Conservation (phyloP, 2,888 invertebrate genomes). For the Caenorhabditis uteleia region DNA sequence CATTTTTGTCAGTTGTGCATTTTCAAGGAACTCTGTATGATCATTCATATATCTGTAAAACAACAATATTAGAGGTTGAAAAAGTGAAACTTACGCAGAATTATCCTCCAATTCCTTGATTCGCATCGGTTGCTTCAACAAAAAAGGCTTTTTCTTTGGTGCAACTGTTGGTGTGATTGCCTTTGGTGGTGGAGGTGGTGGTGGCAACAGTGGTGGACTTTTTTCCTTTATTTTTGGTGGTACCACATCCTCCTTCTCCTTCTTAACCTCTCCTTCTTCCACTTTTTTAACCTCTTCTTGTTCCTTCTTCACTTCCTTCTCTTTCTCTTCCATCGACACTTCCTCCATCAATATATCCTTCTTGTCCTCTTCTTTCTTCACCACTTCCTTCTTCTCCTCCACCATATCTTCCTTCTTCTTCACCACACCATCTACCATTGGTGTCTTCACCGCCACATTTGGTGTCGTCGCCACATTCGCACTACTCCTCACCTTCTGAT, state of each 20-base stretch:
- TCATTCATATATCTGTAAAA: constrained; percentile 11
- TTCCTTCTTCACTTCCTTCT: neutral
- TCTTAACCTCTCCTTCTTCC: neutral
- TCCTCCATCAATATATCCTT: neutral
- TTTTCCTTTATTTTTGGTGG: neutral
- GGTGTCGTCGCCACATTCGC: neutral
- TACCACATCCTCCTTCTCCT: neutral
- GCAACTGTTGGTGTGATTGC: too few species aligned
- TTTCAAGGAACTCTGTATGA: constrained; percentile 29
- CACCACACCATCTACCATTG: neutral
- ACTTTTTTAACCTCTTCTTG: neutral
- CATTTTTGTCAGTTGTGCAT: constrained; percentile 31
- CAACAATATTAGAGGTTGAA: constrained; percentile 15
- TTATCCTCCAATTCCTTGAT: constrained; percentile 3
- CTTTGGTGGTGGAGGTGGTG: too few species aligned
- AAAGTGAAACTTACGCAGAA: neutral
- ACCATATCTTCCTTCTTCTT: neutral
- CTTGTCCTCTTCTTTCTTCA: neutral
- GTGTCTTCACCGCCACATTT: neutral
- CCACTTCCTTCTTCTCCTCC: constrained; percentile 6
- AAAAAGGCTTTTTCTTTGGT: constrained; percentile 2
- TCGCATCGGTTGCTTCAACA: constrained; percentile 1
- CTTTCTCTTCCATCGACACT: neutral
- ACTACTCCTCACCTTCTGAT: neutral
- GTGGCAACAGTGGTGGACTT: too few species aligned